These are phyloP conservation scores for Gymnogyps californianus DNA, from an alignment of 2,113 vertebrate species.

Conservation along the genomic window DNA sequence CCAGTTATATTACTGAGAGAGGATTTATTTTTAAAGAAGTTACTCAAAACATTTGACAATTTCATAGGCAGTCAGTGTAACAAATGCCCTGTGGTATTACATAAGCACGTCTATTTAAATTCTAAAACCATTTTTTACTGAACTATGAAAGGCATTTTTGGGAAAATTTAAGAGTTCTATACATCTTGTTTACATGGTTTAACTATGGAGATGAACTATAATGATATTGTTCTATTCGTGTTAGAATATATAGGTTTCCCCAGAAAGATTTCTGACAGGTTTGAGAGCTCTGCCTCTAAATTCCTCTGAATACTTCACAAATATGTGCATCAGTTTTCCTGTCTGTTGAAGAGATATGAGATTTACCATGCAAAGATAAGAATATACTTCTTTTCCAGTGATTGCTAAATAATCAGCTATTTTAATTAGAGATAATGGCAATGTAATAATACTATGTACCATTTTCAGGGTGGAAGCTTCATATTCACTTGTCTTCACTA, in stretches of 20 bases:
- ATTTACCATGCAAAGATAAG: not conserved
- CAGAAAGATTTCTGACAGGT: not conserved
- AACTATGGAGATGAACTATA: not conserved
- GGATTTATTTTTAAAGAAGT: not conserved
- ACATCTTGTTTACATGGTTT: not conserved
- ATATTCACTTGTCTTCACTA: not conserved
- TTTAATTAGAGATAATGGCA: not conserved
- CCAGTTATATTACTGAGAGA: not conserved
- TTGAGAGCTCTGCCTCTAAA: not conserved
- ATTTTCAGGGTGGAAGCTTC: not conserved
- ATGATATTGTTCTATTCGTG: not conserved
- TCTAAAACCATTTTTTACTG: not conserved
- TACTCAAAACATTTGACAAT: not conserved
- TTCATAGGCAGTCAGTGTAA: not conserved
- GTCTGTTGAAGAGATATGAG: not conserved
- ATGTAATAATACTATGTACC: not conserved
- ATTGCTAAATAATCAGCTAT: not conserved
- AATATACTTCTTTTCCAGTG: not conserved
- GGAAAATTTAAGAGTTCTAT: not conserved
- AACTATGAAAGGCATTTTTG: not conserved
- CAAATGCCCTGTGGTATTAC: not conserved
- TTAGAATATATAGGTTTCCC: not conserved
- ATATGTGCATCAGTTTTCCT: not conserved
- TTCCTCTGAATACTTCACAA: not conserved
- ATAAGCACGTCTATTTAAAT: not conserved